Conservation (phyloP, 2,888 invertebrate species). For the Rotaria magnacalcarata region DNA sequence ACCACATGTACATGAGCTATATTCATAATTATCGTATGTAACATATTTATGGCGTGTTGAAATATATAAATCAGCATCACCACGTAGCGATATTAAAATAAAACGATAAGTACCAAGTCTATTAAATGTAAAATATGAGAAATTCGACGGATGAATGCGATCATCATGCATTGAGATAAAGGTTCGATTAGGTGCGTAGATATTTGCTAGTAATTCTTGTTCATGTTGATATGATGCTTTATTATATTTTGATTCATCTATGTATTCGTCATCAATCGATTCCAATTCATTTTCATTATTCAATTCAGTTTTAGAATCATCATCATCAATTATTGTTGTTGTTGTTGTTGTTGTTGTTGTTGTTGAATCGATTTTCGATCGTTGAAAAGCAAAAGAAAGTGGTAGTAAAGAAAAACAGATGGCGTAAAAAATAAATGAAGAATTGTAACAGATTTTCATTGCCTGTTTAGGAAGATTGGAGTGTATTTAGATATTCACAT, state of each 20-base stretch:
- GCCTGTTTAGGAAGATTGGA: not conserved
- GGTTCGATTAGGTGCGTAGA: not conserved
- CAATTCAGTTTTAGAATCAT: not conserved
- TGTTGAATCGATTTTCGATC: not conserved
- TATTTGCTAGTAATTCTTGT: not conserved
- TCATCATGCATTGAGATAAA: conserved; percentile 7
- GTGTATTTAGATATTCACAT: not conserved
- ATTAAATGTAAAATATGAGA: conserved; percentile 6
- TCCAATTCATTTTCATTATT: not conserved
- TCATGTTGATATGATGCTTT: conserved; percentile 7
- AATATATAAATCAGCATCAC: not conserved
- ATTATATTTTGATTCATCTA: not conserved
- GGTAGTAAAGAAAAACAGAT: not conserved
- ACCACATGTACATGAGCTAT: conserved; percentile 11
- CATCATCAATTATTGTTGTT: not conserved
- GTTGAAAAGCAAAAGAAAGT: not conserved
- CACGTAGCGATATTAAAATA: conserved; percentile 5
- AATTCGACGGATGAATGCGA: not conserved
- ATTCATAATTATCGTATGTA: conserved; percentile 24
- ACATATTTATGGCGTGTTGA: conserved; percentile 11
- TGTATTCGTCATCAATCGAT: not conserved
- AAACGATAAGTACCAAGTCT: not conserved
- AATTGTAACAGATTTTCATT: not conserved
- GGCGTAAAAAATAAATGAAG: not conserved
- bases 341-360: no score